Percentiles rank a stretch among this genome's conserved stretches.
phyloP scores from a whole-genome alignment of 2,113 vertebrate genomes.

The Carlito syrichta region DNA sequence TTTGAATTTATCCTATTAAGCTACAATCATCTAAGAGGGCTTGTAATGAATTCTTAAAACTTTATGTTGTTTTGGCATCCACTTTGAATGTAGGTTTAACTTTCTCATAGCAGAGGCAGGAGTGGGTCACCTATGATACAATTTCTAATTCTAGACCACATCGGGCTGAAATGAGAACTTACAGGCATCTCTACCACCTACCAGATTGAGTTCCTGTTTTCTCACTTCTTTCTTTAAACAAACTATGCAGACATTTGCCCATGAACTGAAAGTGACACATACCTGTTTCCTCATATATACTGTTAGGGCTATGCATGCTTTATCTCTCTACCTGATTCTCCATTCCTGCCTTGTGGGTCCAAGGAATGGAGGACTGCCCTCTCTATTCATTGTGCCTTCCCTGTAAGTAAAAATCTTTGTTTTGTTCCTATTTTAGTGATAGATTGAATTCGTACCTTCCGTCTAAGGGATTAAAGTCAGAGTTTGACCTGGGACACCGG shows the following conservation, averaged over 20 bases:
- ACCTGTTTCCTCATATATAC: not conserved
- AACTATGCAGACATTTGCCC: not conserved
- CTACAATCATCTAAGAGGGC: not conserved
- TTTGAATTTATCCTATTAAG: not conserved
- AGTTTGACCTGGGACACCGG: not conserved
- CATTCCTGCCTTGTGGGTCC: not conserved
- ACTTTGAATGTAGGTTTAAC: not conserved
- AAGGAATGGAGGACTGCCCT: not conserved
- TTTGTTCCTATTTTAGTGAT: not conserved
- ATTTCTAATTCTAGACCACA: not conserved
- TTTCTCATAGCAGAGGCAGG: not conserved
- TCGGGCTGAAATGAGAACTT: not conserved
- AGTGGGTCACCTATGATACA: not conserved
- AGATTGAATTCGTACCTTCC: not conserved
- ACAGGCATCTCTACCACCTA: not conserved
- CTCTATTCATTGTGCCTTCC: not conserved
- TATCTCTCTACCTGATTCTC: not conserved
- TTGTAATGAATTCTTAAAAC: not conserved
- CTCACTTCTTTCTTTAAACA: not conserved
- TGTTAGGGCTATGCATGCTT: not conserved
- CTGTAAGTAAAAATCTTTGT: not conserved
- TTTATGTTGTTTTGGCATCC: not conserved
- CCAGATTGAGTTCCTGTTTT: not conserved
- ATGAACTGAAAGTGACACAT: not conserved
- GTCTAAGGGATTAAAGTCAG: not conserved